Evolutionary conservation across 1,140 invertebrate genomes (phyloP).

Genomic region (Habropoda laboriosa): DNA sequence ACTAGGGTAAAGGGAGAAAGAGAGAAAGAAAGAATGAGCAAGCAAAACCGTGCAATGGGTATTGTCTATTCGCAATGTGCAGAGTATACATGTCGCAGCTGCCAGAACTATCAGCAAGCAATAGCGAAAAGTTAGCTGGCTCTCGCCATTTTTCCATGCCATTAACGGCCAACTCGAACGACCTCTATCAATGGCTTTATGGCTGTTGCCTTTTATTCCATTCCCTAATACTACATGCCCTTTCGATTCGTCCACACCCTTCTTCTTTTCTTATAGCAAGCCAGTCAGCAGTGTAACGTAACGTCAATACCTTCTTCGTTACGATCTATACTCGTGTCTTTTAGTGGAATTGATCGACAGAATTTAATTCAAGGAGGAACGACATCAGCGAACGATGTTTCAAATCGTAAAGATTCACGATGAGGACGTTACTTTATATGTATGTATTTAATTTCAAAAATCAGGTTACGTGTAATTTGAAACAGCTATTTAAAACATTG

Average conservation of each 20-base stretch:
- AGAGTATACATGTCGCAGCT: constrained; percentile 43
- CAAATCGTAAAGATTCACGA: no score
- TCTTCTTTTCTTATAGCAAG: constrained; percentile 22
- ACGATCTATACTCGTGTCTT: no score
- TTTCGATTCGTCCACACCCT: constrained; percentile 8
- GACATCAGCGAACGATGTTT: no score
- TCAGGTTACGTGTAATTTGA: no score
- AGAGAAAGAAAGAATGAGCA: background rate
- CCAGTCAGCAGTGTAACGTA: constrained; percentile 1
- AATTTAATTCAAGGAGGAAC: no score
- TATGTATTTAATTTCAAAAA: no score
- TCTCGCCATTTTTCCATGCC: constrained; percentile 77
- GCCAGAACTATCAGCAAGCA: constrained; percentile 42
- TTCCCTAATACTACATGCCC: constrained; percentile 28
- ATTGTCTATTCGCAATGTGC: constrained; percentile 41
- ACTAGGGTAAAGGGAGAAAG: background rate
- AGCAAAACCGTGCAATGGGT: constrained; percentile 13
- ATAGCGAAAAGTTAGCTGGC: constrained; percentile 71
- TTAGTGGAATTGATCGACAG: no score
- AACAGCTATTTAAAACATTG: no score
- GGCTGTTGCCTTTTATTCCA: constrained; percentile 72
- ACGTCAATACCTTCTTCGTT: constrained; percentile 28
- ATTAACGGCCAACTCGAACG: constrained; percentile 76
- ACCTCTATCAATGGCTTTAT: constrained; percentile 76
- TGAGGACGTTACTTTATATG: no score